Percentiles rank a stretch among this genome's conserved stretches.
Conservation (phyloP, 2,113 vertebrate genomes). For the Ranitomeya imitator region DNA sequence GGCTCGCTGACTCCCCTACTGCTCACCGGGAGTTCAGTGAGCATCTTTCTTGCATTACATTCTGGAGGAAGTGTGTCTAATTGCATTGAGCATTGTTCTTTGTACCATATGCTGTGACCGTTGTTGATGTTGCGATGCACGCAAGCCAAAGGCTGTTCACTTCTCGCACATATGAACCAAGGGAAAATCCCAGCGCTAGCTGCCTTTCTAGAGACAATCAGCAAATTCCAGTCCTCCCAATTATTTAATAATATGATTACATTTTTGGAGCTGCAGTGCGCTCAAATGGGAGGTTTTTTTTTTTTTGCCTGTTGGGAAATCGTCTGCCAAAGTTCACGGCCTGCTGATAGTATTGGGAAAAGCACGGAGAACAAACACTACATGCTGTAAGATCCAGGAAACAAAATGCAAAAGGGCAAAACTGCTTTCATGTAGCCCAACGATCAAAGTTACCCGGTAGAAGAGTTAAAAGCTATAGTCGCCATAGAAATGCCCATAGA, state of each 20-base stretch:
- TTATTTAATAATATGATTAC: conserved; percentile 15
- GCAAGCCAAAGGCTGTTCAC: conserved; percentile 31
- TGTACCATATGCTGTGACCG: conserved; percentile 40
- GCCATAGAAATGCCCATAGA: no score
- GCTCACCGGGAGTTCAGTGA: not conserved
- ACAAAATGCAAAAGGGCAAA: not conserved
- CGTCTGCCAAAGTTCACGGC: not conserved
- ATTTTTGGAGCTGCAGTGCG: not conserved
- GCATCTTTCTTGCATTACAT: conserved; percentile 1
- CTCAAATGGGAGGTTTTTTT: not conserved
- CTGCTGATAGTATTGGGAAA: not conserved
- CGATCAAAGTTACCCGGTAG: not conserved
- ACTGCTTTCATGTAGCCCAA: not conserved
- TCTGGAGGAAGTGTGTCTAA: conserved; percentile 25
- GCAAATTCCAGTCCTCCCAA: conserved; percentile 36
- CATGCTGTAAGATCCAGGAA: not conserved
- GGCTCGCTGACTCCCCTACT: not conserved
- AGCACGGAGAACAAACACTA: not conserved
- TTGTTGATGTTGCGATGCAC: conserved; percentile 19
- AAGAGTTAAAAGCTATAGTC: not conserved
- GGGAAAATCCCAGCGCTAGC: not conserved
- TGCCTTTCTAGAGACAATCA: conserved; percentile 27
- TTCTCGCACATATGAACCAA: conserved; percentile 18
- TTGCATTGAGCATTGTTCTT: conserved; percentile 6
- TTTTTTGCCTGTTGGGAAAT: not conserved